Evolutionary conservation across 1,140 invertebrate species (phyloP).

Genomic region (Diabrotica virgifera): DNA sequence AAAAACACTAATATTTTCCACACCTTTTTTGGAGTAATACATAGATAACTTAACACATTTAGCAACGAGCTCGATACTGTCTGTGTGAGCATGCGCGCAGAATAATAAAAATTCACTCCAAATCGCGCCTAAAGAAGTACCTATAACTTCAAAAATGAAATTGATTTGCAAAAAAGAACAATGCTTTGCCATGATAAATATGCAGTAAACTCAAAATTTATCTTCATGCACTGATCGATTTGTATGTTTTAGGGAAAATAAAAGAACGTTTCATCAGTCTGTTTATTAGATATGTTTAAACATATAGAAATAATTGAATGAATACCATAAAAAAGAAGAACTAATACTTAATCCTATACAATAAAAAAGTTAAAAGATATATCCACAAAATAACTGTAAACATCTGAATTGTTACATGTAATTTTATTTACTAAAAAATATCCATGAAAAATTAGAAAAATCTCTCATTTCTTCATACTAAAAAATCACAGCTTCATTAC

Average conservation of each 20-base stretch:
- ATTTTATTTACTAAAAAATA: constrained; percentile 21
- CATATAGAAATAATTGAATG: constrained; percentile 32
- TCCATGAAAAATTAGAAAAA: constrained; percentile 22
- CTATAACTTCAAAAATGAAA: too few relatives aligned
- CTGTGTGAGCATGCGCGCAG: too few relatives aligned
- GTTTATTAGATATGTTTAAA: constrained; percentile 36
- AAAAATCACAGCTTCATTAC: constrained; percentile 41
- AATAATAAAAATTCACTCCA: too few relatives aligned
- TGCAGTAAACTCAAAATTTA: too few relatives aligned
- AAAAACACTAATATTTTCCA: too few relatives aligned
- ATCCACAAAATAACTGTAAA: constrained; percentile 11
- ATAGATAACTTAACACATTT: too few relatives aligned
- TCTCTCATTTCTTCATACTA: constrained; percentile 26
- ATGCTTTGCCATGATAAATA: too few relatives aligned
- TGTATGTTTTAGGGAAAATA: neutral
- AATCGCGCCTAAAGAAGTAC: too few relatives aligned
- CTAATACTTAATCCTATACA: neutral
- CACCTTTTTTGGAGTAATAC: too few relatives aligned
- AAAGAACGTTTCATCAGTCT: constrained; percentile 25
- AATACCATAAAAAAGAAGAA: constrained; percentile 14
- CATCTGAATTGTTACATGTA: constrained; percentile 1
- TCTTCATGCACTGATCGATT: too few relatives aligned
- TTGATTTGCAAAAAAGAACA: too few relatives aligned
- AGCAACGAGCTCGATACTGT: too few relatives aligned
- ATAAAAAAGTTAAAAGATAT: constrained; percentile 14